Conservation (phyloP, 2,113 vertebrate species). For the Paraplagusia blochii region DNA sequence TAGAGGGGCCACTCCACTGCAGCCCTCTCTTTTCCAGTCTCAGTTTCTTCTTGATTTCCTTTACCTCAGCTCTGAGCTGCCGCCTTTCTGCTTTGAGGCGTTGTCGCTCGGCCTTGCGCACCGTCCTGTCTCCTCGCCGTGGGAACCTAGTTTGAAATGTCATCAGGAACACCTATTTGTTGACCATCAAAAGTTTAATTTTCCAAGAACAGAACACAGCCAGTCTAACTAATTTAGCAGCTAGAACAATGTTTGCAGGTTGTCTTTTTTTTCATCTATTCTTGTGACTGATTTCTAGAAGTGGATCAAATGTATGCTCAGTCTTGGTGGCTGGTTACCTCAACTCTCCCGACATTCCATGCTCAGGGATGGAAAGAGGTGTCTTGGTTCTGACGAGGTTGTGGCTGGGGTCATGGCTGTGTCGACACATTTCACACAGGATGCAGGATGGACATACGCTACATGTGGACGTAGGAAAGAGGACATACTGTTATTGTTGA, state of each 20-base stretch:
- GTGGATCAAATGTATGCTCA: conserved; percentile 29
- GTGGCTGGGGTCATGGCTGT: conserved; percentile 87
- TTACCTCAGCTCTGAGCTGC: conserved; percentile 93
- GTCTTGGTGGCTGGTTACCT: conserved; percentile 62
- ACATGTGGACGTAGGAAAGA: neutral
- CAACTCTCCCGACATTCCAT: conserved; percentile 75
- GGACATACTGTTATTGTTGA: neutral
- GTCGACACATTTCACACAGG: conserved; percentile 87
- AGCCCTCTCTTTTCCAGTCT: conserved; percentile 92
- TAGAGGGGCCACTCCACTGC: conserved; percentile 85
- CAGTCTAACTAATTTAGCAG: conserved; percentile 34
- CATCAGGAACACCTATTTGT: conserved; percentile 67
- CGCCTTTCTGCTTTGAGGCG: conserved; percentile 92
- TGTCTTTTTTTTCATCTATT: neutral
- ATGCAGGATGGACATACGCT: conserved; percentile 91
- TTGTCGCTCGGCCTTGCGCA: conserved; percentile 94
- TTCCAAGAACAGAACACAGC: conserved; percentile 44
- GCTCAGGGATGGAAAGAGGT: conserved; percentile 81
- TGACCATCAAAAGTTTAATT: conserved; percentile 58
- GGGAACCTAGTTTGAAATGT: conserved; percentile 82
- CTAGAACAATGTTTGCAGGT: conserved; percentile 14
- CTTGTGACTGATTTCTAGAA: neutral
- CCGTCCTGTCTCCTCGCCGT: conserved; percentile 91
- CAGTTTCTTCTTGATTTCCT: conserved; percentile 96
- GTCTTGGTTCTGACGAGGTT: conserved; percentile 87